These are phyloP conservation scores for Drosophila santomea DNA, from an alignment of 1,140 invertebrate species.

Conservation along the genomic window DNA sequence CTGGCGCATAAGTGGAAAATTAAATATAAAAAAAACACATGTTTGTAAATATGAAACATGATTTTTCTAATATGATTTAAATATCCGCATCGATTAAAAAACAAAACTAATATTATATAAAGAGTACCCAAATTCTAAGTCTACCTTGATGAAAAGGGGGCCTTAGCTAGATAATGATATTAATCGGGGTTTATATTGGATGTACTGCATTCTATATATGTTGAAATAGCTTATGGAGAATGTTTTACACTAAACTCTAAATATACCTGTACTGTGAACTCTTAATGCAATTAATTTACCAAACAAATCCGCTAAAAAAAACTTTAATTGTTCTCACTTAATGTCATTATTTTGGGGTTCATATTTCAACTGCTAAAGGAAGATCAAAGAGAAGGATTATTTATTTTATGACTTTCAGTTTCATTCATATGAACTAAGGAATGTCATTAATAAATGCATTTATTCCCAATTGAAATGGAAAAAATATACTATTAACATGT, in stretches of 20 bases:
- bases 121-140: constrained; percentile 8
- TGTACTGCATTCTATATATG: constrained; percentile 33
- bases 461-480: constrained; percentile 38
- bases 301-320: constrained; percentile 62
- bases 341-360: constrained; percentile 27
- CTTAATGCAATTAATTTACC: constrained; percentile 62
- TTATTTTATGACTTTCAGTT: constrained; percentile 48
- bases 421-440: constrained; percentile 54
- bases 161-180: constrained; percentile 25
- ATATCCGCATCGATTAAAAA: background rate
- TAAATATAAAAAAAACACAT: background rate
- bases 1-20: background rate
- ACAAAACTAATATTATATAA: constrained; percentile 1
- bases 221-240: constrained; percentile 23
- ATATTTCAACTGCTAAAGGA: constrained; percentile 59
- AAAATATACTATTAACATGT: constrained; percentile 47
- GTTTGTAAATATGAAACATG: background rate
- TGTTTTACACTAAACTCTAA: constrained; percentile 33
- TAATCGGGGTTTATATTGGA: constrained; percentile 13
- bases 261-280: constrained; percentile 38
- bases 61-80: constrained; percentile 3
- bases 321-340: constrained; percentile 29
- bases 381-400: constrained; percentile 63
- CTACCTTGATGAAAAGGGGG: constrained; percentile 31
- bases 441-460: constrained; percentile 58